Conservation (phyloP, 1,140 invertebrate genomes). For the Rhyzopertha dominica region DNA sequence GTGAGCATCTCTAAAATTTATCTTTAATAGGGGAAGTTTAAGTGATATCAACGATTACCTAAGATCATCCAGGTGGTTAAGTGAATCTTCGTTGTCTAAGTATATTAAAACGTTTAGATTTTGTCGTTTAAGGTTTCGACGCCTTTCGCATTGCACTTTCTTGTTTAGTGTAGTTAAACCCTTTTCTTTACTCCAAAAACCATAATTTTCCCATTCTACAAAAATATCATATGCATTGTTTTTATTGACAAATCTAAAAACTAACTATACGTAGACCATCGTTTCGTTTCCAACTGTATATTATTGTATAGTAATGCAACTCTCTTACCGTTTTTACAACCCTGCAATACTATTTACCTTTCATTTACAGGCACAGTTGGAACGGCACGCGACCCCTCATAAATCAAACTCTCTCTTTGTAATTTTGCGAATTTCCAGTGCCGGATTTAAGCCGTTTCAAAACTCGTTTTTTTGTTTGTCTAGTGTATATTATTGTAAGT, state of each 20-base stretch:
- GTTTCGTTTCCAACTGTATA: neutral
- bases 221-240: neutral
- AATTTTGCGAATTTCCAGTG: too few relatives aligned
- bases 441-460: too few relatives aligned
- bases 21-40: slow-evolving; percentile 1
- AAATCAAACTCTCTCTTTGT: too few relatives aligned
- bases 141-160: neutral
- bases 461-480: too few relatives aligned
- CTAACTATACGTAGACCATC: neutral
- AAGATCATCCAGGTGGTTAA: too few relatives aligned
- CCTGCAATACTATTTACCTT: too few relatives aligned
- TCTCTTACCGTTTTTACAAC: too few relatives aligned
- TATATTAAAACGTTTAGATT: neutral
- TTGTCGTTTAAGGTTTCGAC: neutral
- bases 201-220: slow-evolving; percentile 1
- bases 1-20: slow-evolving; percentile 8
- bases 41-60: neutral
- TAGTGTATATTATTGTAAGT: too few relatives aligned
- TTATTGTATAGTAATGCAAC: too few relatives aligned
- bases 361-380: too few relatives aligned
- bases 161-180: neutral
- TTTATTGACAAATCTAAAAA: neutral
- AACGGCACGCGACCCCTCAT: too few relatives aligned
- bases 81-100: too few relatives aligned
- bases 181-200: slow-evolving; percentile 2